Base-by-base conservation (phyloP, 2,797 vertebrate species). In the Microctenopoma steveboyesi region DNA sequence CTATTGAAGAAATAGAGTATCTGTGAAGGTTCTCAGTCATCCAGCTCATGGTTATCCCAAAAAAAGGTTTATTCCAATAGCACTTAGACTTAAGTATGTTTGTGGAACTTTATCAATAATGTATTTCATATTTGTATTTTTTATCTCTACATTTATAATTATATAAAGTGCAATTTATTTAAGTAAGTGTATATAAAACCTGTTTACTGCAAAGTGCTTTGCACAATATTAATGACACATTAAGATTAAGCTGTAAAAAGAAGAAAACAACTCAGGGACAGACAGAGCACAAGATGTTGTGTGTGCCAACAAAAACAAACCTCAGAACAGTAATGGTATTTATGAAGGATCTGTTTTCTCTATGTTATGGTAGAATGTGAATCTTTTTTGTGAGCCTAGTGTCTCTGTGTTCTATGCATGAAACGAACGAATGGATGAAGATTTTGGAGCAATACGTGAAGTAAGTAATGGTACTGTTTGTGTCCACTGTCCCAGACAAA, bases 51-150 rank as follows among this genome's bases (percentile, higher is more conserved):
- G 22, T 22, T 22, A 22, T 22, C 22, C 22, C 22, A 22, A 22
- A 22, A 22, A 22, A 22, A 22, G 22, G 22, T 22, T 22, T 22
- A 22, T 1, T 22, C 22, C 22, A 22, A 22, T 22, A 22, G 68
- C 64, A 75, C 57, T 73, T 81, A 2, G 22, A 22, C 22, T 69
- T 14, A 72, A 69, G 48, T n/a, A 33, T 42, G 6, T 6, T 25
- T 42, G 45, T 71, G 50, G 45, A 18, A 49, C 47, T n/a, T 10
- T 4, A 28, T 5, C 0, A 8, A 39, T 28, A 6, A n/a, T 18
- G 3, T 43, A 0, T 55, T 62, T 33, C 16, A 16, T n/a, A 11
- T 45, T 11, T 52, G 42, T 30, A 3, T 46, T 72, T 48, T 68
- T 71, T 55, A 64, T 45, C 12, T 58, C 42, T 66, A 49, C 18